phyloP scores from a whole-genome alignment of 2,888 invertebrate species.

The Zygaena filipendulae region DNA sequence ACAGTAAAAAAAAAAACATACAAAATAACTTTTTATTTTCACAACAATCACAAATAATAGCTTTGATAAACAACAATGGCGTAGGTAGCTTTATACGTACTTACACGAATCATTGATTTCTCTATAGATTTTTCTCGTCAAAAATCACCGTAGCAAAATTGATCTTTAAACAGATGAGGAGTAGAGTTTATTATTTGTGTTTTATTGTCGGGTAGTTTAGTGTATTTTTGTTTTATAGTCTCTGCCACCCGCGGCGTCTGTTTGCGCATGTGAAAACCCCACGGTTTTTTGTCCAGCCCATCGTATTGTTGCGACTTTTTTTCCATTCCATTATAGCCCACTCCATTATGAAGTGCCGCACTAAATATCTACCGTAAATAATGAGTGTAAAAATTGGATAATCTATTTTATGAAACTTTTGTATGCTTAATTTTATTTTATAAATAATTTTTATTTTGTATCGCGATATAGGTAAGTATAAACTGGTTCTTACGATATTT shows the following conservation, averaged over 20 bases:
- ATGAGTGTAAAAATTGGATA: slow-evolving; percentile 43
- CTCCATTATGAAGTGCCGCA: slow-evolving; percentile 24
- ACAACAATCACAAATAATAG: neutral
- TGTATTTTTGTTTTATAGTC: slow-evolving; percentile 15
- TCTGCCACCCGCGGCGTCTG: slow-evolving; percentile 37
- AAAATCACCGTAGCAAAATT: slow-evolving; percentile 4
- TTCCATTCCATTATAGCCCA: too few relatives aligned
- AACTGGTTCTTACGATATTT: neutral
- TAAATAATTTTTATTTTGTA: neutral
- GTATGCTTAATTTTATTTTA: slow-evolving; percentile 14
- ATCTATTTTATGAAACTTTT: slow-evolving; percentile 22
- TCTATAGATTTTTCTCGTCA: neutral
- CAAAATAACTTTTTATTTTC: neutral
- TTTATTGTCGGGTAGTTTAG: neutral
- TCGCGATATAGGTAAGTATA: neutral
- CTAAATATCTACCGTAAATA: slow-evolving; percentile 39
- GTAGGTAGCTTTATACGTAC: slow-evolving; percentile 11
- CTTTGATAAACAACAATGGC: neutral
- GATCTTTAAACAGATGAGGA: neutral
- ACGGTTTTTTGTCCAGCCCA: slow-evolving; percentile 21
- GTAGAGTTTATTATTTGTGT: slow-evolving; percentile 3
- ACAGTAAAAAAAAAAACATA: slow-evolving; percentile 8
- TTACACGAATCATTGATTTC: slow-evolving; percentile 17
- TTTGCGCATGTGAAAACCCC: slow-evolving; percentile 27
- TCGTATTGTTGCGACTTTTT: slow-evolving; percentile 30